Base-by-base conservation (phyloP, 2,888 invertebrate genomes). In the Dyspetes luteomarginatus region DNA sequence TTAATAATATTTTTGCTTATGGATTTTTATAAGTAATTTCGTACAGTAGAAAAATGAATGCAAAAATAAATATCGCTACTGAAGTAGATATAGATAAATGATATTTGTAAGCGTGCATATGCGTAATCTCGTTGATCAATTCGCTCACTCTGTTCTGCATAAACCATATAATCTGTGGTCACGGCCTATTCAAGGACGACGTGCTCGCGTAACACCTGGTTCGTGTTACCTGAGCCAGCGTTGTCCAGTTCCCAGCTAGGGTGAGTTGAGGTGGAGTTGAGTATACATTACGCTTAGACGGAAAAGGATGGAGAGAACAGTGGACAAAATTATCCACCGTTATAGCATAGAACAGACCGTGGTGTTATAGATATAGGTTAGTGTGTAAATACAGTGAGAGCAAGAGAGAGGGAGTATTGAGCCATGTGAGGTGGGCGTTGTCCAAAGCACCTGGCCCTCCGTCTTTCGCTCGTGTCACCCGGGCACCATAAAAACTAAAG, bases 341-440 rank as follows among this genome's bases (percentile, higher is more conserved):
- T 36, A 12, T 3, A 7, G 9, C 45, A 43, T 36, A 24, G 17
- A 22, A 45, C 22, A 56, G 17, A 30, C 7, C 2, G 56, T 36
- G 36, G 36, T 12, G 36, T 45, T 45, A 45, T 45, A 45, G 4
- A n/a, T n/a, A 15, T 15, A 45, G 2, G n/a, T 12, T n/a, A 62
- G 22, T 45, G 26, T 26, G 15, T 12, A 3, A 41, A 24, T 24
- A 62, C 1, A 41, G 12, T 17, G 19, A 67, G 24, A 22, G 24
- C 41, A 9, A 45, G 9, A 36, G 60, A 17, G 55, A 30, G 19
- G 68, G 55, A 26, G 45, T 68, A 58, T 41, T 67, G 43, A 45
- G 52, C 72, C 62, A 43, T 76, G 71, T 9, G 58, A 45, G 65
- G 41, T 76, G 81, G 78, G 74, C 77, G 71, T 82, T 69, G 82